Conservation (phyloP, 1,140 invertebrate genomes). For the Anoplolepis gracilipes region DNA sequence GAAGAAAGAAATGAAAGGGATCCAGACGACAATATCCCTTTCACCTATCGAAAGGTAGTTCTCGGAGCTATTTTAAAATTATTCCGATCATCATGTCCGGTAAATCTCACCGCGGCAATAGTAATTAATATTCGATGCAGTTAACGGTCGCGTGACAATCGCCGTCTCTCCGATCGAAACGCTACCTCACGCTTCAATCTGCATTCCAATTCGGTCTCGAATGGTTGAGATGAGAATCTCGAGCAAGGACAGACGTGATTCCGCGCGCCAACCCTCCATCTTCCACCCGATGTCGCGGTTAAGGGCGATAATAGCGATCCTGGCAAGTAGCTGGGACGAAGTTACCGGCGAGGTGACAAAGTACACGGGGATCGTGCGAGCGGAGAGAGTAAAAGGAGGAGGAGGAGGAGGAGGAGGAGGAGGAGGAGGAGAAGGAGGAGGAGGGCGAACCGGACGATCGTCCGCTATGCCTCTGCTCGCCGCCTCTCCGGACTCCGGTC, state of each 20-base stretch:
- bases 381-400: background rate
- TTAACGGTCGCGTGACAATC: slow-evolving; percentile 23
- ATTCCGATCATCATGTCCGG: background rate
- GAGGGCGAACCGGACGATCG: background rate
- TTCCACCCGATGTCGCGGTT: slow-evolving; percentile 33
- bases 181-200: slow-evolving; percentile 45
- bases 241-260: slow-evolving; percentile 29
- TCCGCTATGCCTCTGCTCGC: background rate
- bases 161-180: slow-evolving; percentile 9
- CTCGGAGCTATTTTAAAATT: background rate
- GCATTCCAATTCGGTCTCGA: slow-evolving; percentile 42
- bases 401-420: background rate
- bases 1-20: background rate
- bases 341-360: slow-evolving; percentile 54
- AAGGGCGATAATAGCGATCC: slow-evolving; percentile 63
- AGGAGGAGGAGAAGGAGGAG: background rate
- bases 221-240: background rate
- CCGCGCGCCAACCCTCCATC: slow-evolving; percentile 49
- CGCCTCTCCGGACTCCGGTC: too few species aligned
- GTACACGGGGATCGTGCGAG: slow-evolving; percentile 29
- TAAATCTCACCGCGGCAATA: background rate
- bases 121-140: slow-evolving; percentile 51
- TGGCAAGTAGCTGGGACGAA: slow-evolving; percentile 59
- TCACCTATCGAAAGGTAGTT: background rate
- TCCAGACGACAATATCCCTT: background rate